phyloP scores from a whole-genome alignment of 2,797 vertebrate genomes.

The Tenualosa thibaudeaui region DNA sequence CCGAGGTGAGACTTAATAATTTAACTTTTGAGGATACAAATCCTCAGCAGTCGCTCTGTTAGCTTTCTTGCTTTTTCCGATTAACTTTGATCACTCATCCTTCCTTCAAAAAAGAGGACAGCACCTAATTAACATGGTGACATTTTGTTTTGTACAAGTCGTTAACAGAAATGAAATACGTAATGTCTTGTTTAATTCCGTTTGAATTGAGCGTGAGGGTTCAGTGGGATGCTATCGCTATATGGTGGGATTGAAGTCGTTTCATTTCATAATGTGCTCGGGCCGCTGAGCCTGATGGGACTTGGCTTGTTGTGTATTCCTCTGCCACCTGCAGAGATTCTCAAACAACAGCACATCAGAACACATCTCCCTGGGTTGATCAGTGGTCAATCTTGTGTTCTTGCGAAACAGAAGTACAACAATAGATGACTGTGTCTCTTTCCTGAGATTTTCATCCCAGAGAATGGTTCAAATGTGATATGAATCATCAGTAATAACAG shows the following conservation, averaged over 20 bases:
- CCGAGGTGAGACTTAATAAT: constrained; percentile 68
- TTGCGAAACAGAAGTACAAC: background rate
- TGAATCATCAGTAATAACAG: background rate
- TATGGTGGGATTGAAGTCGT: background rate
- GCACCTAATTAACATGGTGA: constrained; percentile 56
- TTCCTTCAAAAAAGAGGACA: constrained; percentile 50
- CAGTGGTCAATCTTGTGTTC: constrained; percentile 3
- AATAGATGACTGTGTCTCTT: background rate
- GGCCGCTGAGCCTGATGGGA: constrained; percentile 2
- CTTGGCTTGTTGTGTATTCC: background rate
- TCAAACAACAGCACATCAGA: background rate
- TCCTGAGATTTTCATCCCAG: background rate
- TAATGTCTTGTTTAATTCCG: constrained; percentile 45
- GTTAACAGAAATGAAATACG: constrained; percentile 36
- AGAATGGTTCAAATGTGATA: background rate
- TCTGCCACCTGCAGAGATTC: background rate
- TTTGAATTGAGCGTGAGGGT: constrained; percentile 30
- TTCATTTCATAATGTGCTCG: background rate
- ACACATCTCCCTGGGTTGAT: background rate
- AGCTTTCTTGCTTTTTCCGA: constrained; percentile 33
- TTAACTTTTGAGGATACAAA: constrained; percentile 57
- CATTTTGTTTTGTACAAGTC: constrained; percentile 49
- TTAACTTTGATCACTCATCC: constrained; percentile 62
- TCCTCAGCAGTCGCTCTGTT: constrained; percentile 50
- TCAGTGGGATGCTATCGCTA: background rate